These are phyloP conservation scores for Tiliacea citrago DNA, from an alignment of 2,888 invertebrate species.

Conservation along the genomic window DNA sequence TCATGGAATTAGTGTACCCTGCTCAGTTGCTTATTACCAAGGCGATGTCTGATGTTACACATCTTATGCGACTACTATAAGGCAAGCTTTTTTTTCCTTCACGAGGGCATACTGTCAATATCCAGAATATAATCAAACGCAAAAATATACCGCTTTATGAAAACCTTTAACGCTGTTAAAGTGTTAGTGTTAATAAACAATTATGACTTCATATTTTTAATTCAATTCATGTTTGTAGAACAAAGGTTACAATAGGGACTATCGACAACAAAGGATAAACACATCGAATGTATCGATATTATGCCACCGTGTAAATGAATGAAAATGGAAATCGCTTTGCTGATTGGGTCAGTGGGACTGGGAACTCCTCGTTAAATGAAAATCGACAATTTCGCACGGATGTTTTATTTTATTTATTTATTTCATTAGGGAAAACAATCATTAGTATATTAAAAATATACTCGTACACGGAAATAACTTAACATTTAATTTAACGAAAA, in stretches of 20 bases:
- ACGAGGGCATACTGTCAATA: neutral
- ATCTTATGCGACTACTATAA: too few species aligned
- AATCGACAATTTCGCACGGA: neutral
- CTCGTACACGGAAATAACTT: too few species aligned
- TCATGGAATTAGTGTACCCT: too few species aligned
- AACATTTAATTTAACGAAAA: too few species aligned
- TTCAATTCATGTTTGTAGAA: neutral
- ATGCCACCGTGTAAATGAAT: conserved; percentile 14
- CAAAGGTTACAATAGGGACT: conserved; percentile 9
- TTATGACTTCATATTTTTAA: conserved; percentile 16
- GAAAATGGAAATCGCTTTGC: conserved; percentile 30
- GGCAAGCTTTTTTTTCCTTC: too few species aligned
- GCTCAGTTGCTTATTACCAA: too few species aligned
- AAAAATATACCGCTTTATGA: neutral
- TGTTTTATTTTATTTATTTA: neutral
- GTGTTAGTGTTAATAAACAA: too few species aligned
- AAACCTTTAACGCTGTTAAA: too few species aligned
- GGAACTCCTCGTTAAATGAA: neutral
- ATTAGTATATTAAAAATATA: too few species aligned
- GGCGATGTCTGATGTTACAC: too few species aligned
- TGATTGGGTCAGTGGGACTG: conserved; percentile 1
- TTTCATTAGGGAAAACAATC: too few species aligned
- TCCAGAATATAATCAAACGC: neutral
- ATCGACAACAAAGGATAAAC: conserved; percentile 20
- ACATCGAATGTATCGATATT: conserved; percentile 25